Base-by-base conservation (phyloP, 2,888 invertebrate genomes). In the Rhingia campestris region DNA sequence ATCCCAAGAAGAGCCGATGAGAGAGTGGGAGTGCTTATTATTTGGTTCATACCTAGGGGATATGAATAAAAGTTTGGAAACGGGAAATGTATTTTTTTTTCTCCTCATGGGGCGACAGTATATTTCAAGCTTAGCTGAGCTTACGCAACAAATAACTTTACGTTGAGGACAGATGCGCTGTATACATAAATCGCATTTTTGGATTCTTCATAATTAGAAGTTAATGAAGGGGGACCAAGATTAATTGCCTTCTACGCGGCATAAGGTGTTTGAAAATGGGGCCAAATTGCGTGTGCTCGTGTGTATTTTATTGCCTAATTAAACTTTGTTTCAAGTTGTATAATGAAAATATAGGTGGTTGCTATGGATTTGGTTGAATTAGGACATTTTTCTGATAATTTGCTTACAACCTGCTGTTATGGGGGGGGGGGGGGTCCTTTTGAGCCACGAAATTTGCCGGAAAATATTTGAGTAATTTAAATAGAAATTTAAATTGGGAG, bases 161-260 rank as follows among this genome's bases (percentile, higher is more conserved):
- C 56, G 37, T 37, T 12, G 69, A 58, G 70, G 58, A 69, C 66
- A 79, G 72, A 67, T 73, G 66, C 30, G 73, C 22, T 22, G 22
- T 22, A 22, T 58, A 67, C 37, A 9, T 7, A n/a, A n/a, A 54
- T 49, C 45, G 70, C 45, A 37, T 61, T 61, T 66, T 61, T 70
- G 72, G 76, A 76, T 61, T 72, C 49, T 72, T 81, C 72, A 54
- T 72, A 76, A 81, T 81, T 81, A 72, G 72, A 81, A 81, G 76
- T 81, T 76, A 81, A 81, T 81, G 72, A 81, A 76, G 72, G 76
- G 76, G 54, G 72, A 76, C 66, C 76, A 49, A 76, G 76, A 81
- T 81, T 81, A 81, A 81, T 81, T 81, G 81, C 53, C 76, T 22
- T 22, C 22, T 2, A 22, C 22, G 64, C 70, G 63, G 53, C 75